A percentile compares a stretch with the other conserved stretches of the same genome.
These are phyloP conservation scores for Dermatemys mawii DNA, from an alignment of 2,113 vertebrate species.

Conservation along the genomic window DNA sequence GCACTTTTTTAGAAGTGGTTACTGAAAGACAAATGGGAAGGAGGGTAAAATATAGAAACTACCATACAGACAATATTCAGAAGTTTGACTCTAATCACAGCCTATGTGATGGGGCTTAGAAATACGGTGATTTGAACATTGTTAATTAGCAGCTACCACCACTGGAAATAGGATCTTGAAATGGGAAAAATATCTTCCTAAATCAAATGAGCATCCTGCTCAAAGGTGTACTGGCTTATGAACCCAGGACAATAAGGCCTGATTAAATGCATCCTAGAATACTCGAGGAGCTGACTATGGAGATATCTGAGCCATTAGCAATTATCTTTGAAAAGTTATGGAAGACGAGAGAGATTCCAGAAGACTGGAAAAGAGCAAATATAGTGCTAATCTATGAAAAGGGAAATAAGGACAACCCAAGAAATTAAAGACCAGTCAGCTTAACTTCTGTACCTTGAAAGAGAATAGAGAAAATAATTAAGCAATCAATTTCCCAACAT, in stretches of 20 bases:
- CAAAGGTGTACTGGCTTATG: not conserved
- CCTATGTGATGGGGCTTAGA: not conserved
- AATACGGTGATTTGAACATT: accelerated
- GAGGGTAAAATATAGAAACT: not conserved
- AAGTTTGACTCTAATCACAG: not conserved
- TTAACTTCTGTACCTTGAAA: too few species aligned
- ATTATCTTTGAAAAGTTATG: too few species aligned
- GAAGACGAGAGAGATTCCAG: too few species aligned
- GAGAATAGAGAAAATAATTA: too few species aligned
- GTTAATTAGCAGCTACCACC: not conserved
- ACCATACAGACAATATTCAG: not conserved
- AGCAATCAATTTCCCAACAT: too few species aligned
- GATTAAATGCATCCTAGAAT: too few species aligned
- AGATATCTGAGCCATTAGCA: too few species aligned
- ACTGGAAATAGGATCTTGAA: not conserved
- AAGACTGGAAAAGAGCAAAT: too few species aligned
- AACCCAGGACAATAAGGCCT: not conserved
- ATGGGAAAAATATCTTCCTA: not conserved
- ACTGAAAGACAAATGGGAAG: not conserved
- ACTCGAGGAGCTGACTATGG: too few species aligned
- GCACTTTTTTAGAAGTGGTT: not conserved
- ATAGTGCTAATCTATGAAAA: too few species aligned
- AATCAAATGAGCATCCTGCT: not conserved
- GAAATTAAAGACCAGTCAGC: too few species aligned
- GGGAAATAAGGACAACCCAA: too few species aligned